A percentile compares a stretch with the other conserved stretches of the same genome.
These are phyloP conservation scores for Phortica variegata DNA, from an alignment of 1,140 invertebrate species.

Conservation along the genomic window DNA sequence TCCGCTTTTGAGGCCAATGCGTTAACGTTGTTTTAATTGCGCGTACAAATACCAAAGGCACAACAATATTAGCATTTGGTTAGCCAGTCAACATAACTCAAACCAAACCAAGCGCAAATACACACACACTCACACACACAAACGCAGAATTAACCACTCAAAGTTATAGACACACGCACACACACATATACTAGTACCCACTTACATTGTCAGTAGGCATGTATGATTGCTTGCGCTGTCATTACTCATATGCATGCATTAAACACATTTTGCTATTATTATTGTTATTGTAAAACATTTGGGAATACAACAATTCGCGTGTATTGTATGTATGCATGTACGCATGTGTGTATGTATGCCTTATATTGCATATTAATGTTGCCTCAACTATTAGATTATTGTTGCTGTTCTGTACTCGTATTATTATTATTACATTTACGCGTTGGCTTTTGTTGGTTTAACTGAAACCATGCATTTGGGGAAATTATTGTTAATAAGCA, in stretches of 20 bases:
- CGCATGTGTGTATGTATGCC: constrained; percentile 30
- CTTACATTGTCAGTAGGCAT: too few relatives aligned
- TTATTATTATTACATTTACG: constrained; percentile 37
- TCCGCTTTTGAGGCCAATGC: too few relatives aligned
- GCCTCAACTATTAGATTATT: constrained; percentile 6
- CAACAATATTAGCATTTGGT: too few relatives aligned
- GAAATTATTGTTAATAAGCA: constrained; percentile 50
- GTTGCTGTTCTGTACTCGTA: too few relatives aligned
- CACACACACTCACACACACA: constrained; percentile 1
- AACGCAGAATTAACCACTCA: too few relatives aligned
- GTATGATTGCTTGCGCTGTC: constrained; percentile 16
- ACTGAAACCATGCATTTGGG: constrained; percentile 48
- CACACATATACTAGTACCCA: constrained; percentile 11
- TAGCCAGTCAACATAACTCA: too few relatives aligned
- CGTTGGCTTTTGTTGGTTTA: constrained; percentile 46
- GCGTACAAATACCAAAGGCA: too few relatives aligned
- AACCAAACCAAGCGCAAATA: too few relatives aligned
- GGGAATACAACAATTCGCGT: not conserved
- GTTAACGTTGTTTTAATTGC: too few relatives aligned
- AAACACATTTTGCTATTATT: constrained; percentile 20
- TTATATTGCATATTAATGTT: constrained; percentile 20
- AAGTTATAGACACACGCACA: constrained; percentile 12
- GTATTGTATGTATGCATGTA: constrained; percentile 15
- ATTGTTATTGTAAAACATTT: constrained; percentile 14
- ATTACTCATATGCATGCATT: constrained; percentile 25